Evolutionary conservation across 2,797 vertebrate species (phyloP), one percentile per base, ranked within the genome.

Genomic region (Cryptoblepharus egeriae): DNA sequence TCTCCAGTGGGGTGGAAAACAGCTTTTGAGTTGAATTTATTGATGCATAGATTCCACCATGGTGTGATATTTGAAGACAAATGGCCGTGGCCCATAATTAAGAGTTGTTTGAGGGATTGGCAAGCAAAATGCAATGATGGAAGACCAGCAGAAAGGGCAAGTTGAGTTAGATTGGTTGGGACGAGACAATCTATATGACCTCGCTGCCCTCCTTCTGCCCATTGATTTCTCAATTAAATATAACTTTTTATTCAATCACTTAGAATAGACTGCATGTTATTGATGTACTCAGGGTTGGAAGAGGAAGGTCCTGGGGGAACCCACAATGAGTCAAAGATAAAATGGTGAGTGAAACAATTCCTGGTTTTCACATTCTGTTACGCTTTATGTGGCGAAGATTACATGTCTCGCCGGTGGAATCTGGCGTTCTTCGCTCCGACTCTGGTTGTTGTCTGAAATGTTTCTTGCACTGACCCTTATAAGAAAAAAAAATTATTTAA

Each of bases 61-160:
- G 80, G 90, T 94, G 92, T 94, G 94, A 95, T 96, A 95, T 95
- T 93, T 94, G 94, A 96, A 95, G 94, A 95, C 89, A 95, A 96
- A 96, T 94, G 93, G 81, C 92, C 88, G 68, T 91, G 72, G 88
- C 82, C 93, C 87, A 75, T 94, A 96, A 95, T 96, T 95, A 95
- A 95, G 82, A 93, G 91, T 77, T 1, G 42, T 37, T 74, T 86
- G 88, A 94, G 81, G 84, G 94, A 95, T 88, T 94, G 95, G 92
- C 94, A 94, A 91, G 91, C 91, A 85, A 93, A 93, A 94, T 91
- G 90, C 84, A 92, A 94, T 94, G 94, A 93, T 90, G 88, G 92
- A 95, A 91, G 91, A 94, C 89, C 88, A 77, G 85, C 88, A 82
- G 92, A 92, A 93, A 95, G 90, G 93, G 89, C 88, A 91, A 91